Base-by-base conservation (phyloP, 2,888 invertebrate species). In the Andrena praecox region DNA sequence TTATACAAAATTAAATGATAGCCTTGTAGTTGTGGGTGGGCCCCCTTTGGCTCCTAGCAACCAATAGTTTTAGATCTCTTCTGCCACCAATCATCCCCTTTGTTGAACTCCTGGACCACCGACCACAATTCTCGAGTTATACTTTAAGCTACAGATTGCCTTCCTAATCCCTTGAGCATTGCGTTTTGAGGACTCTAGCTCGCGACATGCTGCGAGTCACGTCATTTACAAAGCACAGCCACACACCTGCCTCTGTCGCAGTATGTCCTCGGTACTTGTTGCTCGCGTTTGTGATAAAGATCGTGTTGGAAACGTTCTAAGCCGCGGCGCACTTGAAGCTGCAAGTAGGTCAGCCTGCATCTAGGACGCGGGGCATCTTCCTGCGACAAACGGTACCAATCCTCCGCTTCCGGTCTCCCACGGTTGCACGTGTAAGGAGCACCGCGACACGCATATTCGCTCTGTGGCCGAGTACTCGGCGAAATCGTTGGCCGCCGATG, bases 381-480 rank as follows among this genome's bases (percentile, higher is more conserved):
- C 67, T 42, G 79, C 67, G 70, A 67, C 77, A 63, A 81, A 77
- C 64, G 56, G 71, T 63, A 71, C 67, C 81, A 80, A 80, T 80
- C 72, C 73, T 42, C 72, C 66, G 33, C 73, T 79, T 88, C 84
- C 84, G 82, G 79, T 88, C 79, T 88, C 88, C 72, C 88, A 88
- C 88, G 88, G 77, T 88, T 72, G 70, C 83, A 80, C 80, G 85
- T 87, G 87, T 82, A 86, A 77, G 82, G 82, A 80, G 33, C 12
- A 35, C 24, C 48, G 75, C 69, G 76, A 77, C 76, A 63, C 62
- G 78, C 66, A 62, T 77, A 81, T 74, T 85, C 83, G 77, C 72
- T 83, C 81, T 75, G 56, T 48, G 33, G 62, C 48, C 86, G 56
- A 62, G 24, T 78, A 62, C 74, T 78, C 72, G 67, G 80, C 73